These are phyloP conservation scores for Scomber colias DNA, from an alignment of 2,113 vertebrate species.

Conservation along the genomic window DNA sequence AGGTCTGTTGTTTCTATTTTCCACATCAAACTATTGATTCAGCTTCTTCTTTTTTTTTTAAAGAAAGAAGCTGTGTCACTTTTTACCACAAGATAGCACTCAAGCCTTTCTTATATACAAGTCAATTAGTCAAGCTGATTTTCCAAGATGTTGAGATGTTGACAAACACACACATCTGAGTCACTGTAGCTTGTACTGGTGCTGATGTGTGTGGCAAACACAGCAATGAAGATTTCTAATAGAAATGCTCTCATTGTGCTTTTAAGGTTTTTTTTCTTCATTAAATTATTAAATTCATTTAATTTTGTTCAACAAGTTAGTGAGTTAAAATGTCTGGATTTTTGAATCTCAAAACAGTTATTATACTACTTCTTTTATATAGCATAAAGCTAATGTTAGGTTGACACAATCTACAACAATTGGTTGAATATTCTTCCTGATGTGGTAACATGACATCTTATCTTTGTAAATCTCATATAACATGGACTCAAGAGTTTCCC, in stretches of 20 bases:
- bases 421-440: too few relatives aligned
- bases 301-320: too few relatives aligned
- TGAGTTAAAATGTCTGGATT: too few relatives aligned
- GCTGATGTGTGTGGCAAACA: neutral
- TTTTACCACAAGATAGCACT: conserved; percentile 51
- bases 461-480: neutral
- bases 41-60: neutral
- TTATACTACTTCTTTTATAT: too few relatives aligned
- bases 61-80: neutral
- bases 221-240: neutral
- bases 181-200: neutral
- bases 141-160: neutral
- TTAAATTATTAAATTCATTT: too few relatives aligned
- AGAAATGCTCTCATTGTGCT: neutral
- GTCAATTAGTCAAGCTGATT: neutral
- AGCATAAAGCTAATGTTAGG: neutral
- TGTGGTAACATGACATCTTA: neutral
- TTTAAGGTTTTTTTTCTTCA: too few relatives aligned
- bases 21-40: neutral
- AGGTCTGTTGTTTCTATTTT: conserved; percentile 70
- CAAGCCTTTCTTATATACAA: neutral
- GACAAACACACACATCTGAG: neutral
- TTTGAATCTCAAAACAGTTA: too few relatives aligned
- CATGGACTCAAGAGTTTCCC: neutral
- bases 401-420: neutral